Percentiles rank a stretch among this genome's conserved stretches.
phyloP scores from a whole-genome alignment of 1,140 invertebrate genomes.

The Monochamus saltuarius region DNA sequence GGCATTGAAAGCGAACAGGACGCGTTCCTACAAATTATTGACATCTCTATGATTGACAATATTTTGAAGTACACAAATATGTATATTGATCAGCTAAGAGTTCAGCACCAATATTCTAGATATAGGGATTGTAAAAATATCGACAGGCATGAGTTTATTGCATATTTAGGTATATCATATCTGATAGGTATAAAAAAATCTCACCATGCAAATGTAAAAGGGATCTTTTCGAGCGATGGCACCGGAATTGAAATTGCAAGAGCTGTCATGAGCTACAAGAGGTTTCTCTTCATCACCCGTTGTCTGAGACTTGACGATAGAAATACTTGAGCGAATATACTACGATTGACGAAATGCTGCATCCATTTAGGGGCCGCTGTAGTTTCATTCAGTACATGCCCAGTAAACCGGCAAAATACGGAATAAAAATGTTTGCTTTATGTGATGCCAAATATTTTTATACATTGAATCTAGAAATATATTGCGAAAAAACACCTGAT shows the following conservation, averaged over 20 bases:
- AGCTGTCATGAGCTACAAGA: slow-evolving; percentile 40
- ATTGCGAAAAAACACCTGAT: slow-evolving; percentile 43
- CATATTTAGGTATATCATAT: too few relatives aligned
- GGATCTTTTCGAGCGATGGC: slow-evolving; percentile 39
- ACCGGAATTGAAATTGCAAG: slow-evolving; percentile 43
- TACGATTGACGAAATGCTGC: slow-evolving; percentile 51
- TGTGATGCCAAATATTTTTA: slow-evolving; percentile 19
- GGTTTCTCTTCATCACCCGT: slow-evolving; percentile 44
- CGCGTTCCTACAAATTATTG: slow-evolving; percentile 5
- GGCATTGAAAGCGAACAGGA: slow-evolving; percentile 5
- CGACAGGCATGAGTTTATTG: slow-evolving; percentile 15
- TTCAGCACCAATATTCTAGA: too few relatives aligned
- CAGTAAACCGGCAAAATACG: slow-evolving; percentile 55
- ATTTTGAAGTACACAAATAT: too few relatives aligned
- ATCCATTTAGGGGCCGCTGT: slow-evolving; percentile 48
- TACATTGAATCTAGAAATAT: slow-evolving; percentile 41
- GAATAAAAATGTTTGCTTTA: slow-evolving; percentile 41
- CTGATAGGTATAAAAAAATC: slow-evolving; percentile 22
- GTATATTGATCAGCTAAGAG: too few relatives aligned
- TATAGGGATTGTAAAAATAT: too few relatives aligned
- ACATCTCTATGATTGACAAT: too few relatives aligned
- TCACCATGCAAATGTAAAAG: slow-evolving; percentile 34
- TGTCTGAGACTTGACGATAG: too few relatives aligned
- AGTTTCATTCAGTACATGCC: slow-evolving; percentile 53
- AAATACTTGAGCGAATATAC: too few relatives aligned